Evolutionary conservation across 2,113 vertebrate species (phyloP).

Genomic region (Tychaedon coryphoeus): DNA sequence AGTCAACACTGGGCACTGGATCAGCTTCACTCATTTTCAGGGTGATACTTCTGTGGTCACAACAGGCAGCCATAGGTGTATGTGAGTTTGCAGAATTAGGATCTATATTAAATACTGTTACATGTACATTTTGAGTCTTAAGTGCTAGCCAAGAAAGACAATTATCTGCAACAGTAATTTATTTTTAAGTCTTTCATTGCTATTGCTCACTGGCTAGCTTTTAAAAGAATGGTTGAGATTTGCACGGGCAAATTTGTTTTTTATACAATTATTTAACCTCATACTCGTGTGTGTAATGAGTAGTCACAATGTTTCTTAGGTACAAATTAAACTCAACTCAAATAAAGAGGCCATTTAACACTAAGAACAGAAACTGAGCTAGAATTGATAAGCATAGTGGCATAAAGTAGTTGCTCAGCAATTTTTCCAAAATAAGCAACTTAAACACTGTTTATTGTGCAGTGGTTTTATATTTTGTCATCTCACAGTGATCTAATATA

Average conservation of each 20-base stretch:
- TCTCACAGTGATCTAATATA: background rate
- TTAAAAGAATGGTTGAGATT: background rate
- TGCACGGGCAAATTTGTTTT: background rate
- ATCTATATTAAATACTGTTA: background rate
- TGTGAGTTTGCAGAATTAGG: background rate
- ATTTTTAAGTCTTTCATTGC: background rate
- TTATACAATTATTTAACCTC: background rate
- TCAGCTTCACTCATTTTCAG: background rate
- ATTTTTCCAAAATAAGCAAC: background rate
- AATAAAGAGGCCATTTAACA: background rate
- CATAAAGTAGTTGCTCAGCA: background rate
- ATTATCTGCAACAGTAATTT: background rate
- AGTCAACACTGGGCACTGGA: fast-evolving
- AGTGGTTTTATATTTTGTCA: background rate
- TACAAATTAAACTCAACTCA: background rate
- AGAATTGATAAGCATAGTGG: background rate
- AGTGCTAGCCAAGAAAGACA: background rate
- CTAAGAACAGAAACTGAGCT: background rate
- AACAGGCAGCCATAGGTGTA: background rate
- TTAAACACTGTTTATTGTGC: background rate
- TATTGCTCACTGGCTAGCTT: background rate
- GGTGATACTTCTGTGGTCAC: background rate
- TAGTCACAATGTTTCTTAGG: fast-evolving
- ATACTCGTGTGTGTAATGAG: background rate
- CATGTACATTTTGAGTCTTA: background rate